phyloP scores from a whole-genome alignment of 2,797 vertebrate genomes.

The Chelon auratus region DNA sequence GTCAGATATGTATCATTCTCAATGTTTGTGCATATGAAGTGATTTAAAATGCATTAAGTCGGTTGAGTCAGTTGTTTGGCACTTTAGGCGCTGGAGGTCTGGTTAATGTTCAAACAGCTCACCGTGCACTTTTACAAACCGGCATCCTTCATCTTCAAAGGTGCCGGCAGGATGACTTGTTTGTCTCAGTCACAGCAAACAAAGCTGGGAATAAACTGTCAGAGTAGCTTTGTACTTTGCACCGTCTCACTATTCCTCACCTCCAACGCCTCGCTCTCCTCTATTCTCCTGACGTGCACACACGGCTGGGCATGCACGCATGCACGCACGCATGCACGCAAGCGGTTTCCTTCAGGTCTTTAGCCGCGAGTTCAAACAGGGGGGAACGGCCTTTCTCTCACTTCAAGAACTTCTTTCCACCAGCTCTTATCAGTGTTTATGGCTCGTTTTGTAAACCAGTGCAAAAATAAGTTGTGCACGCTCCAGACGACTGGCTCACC shows the following conservation, averaged over 20 bases:
- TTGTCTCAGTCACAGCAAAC: slow-evolving; percentile 76
- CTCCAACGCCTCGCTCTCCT: slow-evolving; percentile 20
- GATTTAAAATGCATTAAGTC: neutral
- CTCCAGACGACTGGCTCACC: slow-evolving; percentile 41
- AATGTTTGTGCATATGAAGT: neutral
- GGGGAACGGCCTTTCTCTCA: slow-evolving; percentile 68
- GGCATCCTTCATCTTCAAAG: slow-evolving; percentile 88
- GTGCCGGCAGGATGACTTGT: slow-evolving; percentile 53
- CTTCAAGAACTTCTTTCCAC: slow-evolving; percentile 58
- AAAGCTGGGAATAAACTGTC: slow-evolving; percentile 81
- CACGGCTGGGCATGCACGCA: neutral
- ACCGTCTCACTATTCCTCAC: slow-evolving; percentile 49
- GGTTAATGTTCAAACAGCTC: slow-evolving; percentile 88
- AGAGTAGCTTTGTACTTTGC: slow-evolving; percentile 74
- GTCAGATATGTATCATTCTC: neutral
- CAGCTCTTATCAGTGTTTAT: slow-evolving; percentile 79
- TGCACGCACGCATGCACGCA: neutral
- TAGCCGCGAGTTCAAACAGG: slow-evolving; percentile 67
- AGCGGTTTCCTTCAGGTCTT: slow-evolving; percentile 37
- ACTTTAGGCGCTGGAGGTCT: slow-evolving; percentile 75
- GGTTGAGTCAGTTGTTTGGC: slow-evolving; percentile 19
- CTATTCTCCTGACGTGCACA: slow-evolving; percentile 1
- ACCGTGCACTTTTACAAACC: slow-evolving; percentile 81
- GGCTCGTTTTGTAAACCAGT: slow-evolving; percentile 75
- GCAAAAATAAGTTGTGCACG: slow-evolving; percentile 48